A percentile compares a stretch with the other conserved stretches of the same genome.
These are phyloP conservation scores for Drosophila anomelani DNA, from an alignment of 2,888 invertebrate genomes.

Conservation along the genomic window DNA sequence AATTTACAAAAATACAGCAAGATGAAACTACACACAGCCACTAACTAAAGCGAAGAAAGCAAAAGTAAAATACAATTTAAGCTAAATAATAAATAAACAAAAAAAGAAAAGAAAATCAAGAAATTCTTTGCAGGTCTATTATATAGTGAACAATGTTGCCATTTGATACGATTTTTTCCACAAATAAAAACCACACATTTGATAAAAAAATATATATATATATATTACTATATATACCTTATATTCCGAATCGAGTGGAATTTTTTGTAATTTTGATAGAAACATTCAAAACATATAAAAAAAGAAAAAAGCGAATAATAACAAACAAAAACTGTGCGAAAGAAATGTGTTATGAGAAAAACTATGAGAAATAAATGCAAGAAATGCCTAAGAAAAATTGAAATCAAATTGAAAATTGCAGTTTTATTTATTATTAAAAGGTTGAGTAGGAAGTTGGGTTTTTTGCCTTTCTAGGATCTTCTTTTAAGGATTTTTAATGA, in stretches of 20 bases:
- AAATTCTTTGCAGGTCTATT: conserved; percentile 81
- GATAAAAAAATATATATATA: conserved; percentile 64
- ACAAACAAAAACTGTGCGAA: conserved; percentile 59
- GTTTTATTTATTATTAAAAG: conserved; percentile 5
- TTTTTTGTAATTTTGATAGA: conserved; percentile 81
- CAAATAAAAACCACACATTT: conserved; percentile 61
- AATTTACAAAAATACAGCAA: conserved; percentile 49
- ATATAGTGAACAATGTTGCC: conserved; percentile 77
- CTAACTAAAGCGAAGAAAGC: conserved; percentile 31
- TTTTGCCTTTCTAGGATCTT: no score
- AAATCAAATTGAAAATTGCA: conserved; percentile 22
- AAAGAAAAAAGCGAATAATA: conserved; percentile 39
- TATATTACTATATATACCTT: conserved; percentile 65
- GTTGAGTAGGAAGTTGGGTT: no score
- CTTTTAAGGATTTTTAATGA: no score
- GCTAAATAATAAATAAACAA: conserved; percentile 28
- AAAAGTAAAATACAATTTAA: conserved; percentile 17
- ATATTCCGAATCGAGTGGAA: conserved; percentile 78
- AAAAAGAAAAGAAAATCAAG: conserved; percentile 43
- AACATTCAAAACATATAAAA: conserved; percentile 71
- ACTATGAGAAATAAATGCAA: conserved; percentile 68
- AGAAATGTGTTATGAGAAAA: conserved; percentile 51
- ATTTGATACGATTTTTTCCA: conserved; percentile 78
- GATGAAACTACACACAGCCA: conserved; percentile 33
- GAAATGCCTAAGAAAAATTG: conserved; percentile 70